Base-by-base conservation (phyloP, 2,888 invertebrate genomes). In the Tinea pellionella region DNA sequence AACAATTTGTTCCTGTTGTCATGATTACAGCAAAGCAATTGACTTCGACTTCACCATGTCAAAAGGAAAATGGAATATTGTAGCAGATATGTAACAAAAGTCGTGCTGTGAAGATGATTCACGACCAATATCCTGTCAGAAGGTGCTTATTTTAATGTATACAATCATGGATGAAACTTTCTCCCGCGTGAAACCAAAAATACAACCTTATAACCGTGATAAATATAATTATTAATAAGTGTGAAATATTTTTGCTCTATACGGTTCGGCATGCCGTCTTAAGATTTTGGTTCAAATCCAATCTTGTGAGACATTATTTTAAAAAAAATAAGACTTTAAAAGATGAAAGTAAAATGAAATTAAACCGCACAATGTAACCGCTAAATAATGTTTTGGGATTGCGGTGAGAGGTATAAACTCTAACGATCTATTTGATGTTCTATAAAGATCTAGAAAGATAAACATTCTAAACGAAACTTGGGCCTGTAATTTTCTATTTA, bases 71-170 rank as follows among this genome's bases (percentile, higher is more conserved):
- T 16, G 9, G 47, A 13, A 15, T 15, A 37, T 37, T 37, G 37
- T 37, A 47, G 47, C 47, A 9, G 16, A 53, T 53, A 53, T 53
- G 24, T 53, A 53, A 53, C 53, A 53, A 53, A 53, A 53, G 24
- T 53, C 18, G 53, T 53, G 15, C 47, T 37, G 47, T 15, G 53
- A 24, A 12, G 53, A 53, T 15, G 47, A 47, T 47, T 47, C 47
- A 47, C 47, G 47, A 47, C 47, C 8, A 47, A 47, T 47, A 16
- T 53, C 24, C 53, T 53, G 53, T 19, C 53, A 53, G 53, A 24
- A 53, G 53, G 24, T 53, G 53, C 19, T 53, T 53, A 53, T 18
- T 53, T 53, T 53, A 24, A 53, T 53, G 47, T 9, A 47, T 47
- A 47, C 47, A 13, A 47, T n/a, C 47, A 47, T 47, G 18, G 47